A percentile compares a stretch with the other conserved stretches of the same genome.
phyloP scores from a whole-genome alignment of 2,113 vertebrate species.

The Callopanchax toddi region DNA sequence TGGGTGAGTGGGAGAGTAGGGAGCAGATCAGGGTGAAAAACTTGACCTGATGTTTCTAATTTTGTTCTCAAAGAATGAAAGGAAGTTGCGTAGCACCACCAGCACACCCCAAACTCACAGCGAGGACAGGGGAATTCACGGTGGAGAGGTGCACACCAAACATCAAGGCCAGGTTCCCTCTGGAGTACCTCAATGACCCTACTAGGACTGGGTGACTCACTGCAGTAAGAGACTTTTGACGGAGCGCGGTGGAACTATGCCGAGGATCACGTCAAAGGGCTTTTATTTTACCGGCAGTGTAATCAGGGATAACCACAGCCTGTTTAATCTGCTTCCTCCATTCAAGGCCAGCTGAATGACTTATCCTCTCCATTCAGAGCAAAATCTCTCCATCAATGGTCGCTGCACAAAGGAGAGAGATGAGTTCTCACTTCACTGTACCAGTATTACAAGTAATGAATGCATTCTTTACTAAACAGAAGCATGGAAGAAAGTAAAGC shows the following conservation, averaged over 20 bases:
- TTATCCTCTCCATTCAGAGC: conserved; percentile 56
- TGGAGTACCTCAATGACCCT: too few species aligned
- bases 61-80: too few species aligned
- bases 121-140: too few species aligned
- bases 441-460: conserved; percentile 13
- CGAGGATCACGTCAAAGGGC: conserved; percentile 35
- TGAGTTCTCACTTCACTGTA: conserved; percentile 40
- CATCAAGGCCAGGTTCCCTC: too few species aligned
- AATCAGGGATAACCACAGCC: conserved; percentile 51
- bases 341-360: conserved; percentile 55
- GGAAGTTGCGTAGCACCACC: too few species aligned
- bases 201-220: not conserved
- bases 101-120: too few species aligned
- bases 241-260: not conserved
- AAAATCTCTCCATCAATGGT: conserved; percentile 54
- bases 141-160: too few species aligned
- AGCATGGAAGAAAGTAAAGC: conserved; percentile 15
- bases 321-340: conserved; percentile 60
- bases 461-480: conserved; percentile 22
- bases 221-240: not conserved
- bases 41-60: too few species aligned
- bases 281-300: conserved; percentile 41
- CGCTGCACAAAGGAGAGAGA: conserved; percentile 55
- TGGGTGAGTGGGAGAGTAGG: too few species aligned
- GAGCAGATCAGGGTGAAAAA: too few species aligned